Evolutionary conservation across 2,797 vertebrate species (phyloP).

Genomic region (Ammospiza maritima): DNA sequence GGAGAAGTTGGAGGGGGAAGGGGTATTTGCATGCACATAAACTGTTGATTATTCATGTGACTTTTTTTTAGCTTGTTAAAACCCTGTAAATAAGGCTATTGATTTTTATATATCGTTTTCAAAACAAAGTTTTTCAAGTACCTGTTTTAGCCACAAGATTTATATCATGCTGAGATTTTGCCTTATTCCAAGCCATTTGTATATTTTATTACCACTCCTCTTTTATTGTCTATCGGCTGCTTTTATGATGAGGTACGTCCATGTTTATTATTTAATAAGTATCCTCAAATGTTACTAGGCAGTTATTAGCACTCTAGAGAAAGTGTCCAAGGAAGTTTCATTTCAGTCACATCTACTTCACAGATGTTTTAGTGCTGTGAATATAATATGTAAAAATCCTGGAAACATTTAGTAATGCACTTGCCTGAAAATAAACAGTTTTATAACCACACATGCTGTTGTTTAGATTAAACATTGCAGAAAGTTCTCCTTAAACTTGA

Average conservation of each 20-base stretch:
- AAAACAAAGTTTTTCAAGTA: slow-evolving; percentile 66
- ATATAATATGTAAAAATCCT: slow-evolving; percentile 77
- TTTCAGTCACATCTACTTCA: slow-evolving; percentile 74
- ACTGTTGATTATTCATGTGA: slow-evolving; percentile 73
- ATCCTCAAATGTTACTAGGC: slow-evolving; percentile 56
- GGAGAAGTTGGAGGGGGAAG: slow-evolving; percentile 72
- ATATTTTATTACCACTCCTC: slow-evolving; percentile 58
- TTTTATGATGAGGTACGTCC: slow-evolving; percentile 66
- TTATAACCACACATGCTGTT: slow-evolving; percentile 75
- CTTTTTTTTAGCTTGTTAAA: slow-evolving; percentile 70
- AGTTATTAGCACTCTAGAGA: slow-evolving; percentile 53
- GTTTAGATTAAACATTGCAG: slow-evolving; percentile 72
- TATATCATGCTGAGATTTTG: slow-evolving; percentile 45
- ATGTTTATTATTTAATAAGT: slow-evolving; percentile 63
- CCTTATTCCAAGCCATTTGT: slow-evolving; percentile 55
- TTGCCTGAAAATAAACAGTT: slow-evolving; percentile 81
- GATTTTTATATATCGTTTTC: slow-evolving; percentile 71
- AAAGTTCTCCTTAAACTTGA: slow-evolving; percentile 75
- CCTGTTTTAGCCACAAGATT: slow-evolving; percentile 26
- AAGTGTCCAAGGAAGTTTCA: slow-evolving; percentile 72
- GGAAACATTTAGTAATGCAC: slow-evolving; percentile 78
- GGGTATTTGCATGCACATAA: slow-evolving; percentile 74
- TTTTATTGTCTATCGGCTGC: slow-evolving; percentile 71
- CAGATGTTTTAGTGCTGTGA: slow-evolving; percentile 75
- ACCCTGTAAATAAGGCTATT: slow-evolving; percentile 66